These are phyloP conservation scores for Ischnus inquisitorius DNA, from an alignment of 2,888 invertebrate genomes.

Conservation along the genomic window DNA sequence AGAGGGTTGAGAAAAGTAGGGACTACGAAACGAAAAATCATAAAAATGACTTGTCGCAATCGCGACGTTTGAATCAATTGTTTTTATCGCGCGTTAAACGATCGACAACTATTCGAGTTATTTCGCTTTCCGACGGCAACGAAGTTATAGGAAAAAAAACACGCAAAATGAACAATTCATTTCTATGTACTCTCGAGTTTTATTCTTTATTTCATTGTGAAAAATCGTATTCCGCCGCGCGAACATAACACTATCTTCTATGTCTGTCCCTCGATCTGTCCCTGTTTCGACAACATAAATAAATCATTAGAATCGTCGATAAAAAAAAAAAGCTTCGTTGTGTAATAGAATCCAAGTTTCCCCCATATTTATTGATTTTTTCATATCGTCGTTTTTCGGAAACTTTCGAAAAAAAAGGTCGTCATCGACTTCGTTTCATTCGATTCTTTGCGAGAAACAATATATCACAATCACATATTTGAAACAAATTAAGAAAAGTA, in stretches of 20 bases:
- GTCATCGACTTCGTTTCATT: not conserved
- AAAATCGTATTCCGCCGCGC: constrained; percentile 35
- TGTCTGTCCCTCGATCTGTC: constrained; percentile 83
- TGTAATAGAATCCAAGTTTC: not conserved
- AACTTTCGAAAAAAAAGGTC: not conserved
- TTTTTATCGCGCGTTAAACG: constrained; percentile 19
- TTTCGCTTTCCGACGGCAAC: constrained; percentile 2
- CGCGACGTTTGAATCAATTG: not conserved
- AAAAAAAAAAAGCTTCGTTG: constrained; percentile 37
- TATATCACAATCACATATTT: not conserved
- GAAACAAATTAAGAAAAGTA: not conserved
- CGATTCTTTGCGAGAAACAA: not conserved
- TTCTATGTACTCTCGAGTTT: constrained; percentile 10
- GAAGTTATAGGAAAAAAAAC: not conserved
- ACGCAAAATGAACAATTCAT: not conserved
- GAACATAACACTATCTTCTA: constrained; percentile 82
- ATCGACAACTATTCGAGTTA: constrained; percentile 6
- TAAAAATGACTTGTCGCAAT: constrained; percentile 2
- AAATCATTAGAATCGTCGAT: constrained; percentile 76
- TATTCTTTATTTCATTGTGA: constrained; percentile 32
- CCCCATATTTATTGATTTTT: not conserved
- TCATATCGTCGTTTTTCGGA: not conserved
- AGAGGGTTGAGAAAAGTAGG: constrained; percentile 34
- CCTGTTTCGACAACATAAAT: constrained; percentile 81
- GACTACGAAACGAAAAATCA: constrained; percentile 44